Conservation (phyloP, 2,888 invertebrate species). For the Eudasyphora cyanicolor region DNA sequence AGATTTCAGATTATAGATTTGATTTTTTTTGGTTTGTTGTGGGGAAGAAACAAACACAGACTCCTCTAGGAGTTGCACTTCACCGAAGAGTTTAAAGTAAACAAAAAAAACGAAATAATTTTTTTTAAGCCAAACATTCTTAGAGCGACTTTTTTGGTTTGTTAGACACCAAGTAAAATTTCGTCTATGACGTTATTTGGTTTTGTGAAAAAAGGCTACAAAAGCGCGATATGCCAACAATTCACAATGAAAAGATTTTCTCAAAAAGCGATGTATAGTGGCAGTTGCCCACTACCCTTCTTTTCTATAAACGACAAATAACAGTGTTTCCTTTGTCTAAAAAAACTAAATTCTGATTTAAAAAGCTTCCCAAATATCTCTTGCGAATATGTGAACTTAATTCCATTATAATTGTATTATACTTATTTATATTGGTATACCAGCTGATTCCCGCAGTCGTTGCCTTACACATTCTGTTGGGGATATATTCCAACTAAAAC, state of each 20-base stretch:
- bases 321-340: no score
- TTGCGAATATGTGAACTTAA: no score
- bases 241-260: not conserved
- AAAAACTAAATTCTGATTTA: no score
- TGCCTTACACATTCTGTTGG: no score
- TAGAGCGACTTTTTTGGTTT: conserved; percentile 12
- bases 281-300: not conserved
- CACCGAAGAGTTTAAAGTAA: not conserved
- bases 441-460: no score
- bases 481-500: no score
- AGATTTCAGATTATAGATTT: conserved; percentile 63
- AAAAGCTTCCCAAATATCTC: no score
- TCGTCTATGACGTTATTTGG: conserved; percentile 14
- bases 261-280: not conserved
- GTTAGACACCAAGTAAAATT: conserved; percentile 31
- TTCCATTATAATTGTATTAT: no score
- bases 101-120: not conserved
- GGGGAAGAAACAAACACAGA: conserved; percentile 26
- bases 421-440: no score
- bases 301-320: no score
- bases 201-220: not conserved
- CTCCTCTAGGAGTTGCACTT: conserved; percentile 45
- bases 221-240: not conserved
- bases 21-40: conserved; percentile 46
- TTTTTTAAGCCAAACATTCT: not conserved